A percentile compares a stretch with the other conserved stretches of the same genome.
Evolutionary conservation across 2,797 vertebrate genomes (phyloP).

Genomic region (Apogon talboti): DNA sequence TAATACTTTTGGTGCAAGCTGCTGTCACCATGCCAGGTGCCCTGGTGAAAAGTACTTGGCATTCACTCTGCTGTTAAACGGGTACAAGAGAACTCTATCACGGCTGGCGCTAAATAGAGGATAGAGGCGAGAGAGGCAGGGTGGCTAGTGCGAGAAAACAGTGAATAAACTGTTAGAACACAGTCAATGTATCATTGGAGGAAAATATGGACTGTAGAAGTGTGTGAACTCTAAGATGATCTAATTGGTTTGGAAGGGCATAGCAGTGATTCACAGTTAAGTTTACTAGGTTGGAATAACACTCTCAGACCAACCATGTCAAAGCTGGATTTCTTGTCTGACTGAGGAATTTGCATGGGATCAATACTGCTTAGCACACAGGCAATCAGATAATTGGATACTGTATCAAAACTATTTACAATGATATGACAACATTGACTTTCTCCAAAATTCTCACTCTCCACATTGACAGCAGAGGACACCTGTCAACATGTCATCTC

Average conservation of each 20-base stretch:
- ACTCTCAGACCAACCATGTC: slow-evolving; percentile 31
- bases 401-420: slow-evolving; percentile 41
- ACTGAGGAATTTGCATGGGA: slow-evolving; percentile 3
- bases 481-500: slow-evolving; percentile 44
- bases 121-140: slow-evolving; percentile 33
- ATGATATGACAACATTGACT: slow-evolving; percentile 31
- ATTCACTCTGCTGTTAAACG: slow-evolving; percentile 44
- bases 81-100: slow-evolving; percentile 39
- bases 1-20: slow-evolving; percentile 30
- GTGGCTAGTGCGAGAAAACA: slow-evolving; percentile 56
- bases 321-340: slow-evolving; percentile 36
- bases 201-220: slow-evolving; percentile 59
- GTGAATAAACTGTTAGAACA: slow-evolving; percentile 62
- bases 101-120: slow-evolving; percentile 47
- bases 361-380: slow-evolving; percentile 51
- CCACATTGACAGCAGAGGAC: slow-evolving; percentile 37
- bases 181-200: slow-evolving; percentile 35
- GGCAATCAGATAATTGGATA: slow-evolving; percentile 39
- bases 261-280: slow-evolving; percentile 18
- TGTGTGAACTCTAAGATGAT: slow-evolving; percentile 43
- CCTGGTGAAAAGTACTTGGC: slow-evolving; percentile 48
- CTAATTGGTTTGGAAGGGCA: slow-evolving; percentile 31
- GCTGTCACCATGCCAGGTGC: slow-evolving; percentile 39
- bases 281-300: slow-evolving; percentile 24
- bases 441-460: not conserved